A percentile compares a stretch with the other conserved stretches of the same genome.
Conservation (phyloP, 2,888 invertebrate species). For the Melipona bicolor region DNA sequence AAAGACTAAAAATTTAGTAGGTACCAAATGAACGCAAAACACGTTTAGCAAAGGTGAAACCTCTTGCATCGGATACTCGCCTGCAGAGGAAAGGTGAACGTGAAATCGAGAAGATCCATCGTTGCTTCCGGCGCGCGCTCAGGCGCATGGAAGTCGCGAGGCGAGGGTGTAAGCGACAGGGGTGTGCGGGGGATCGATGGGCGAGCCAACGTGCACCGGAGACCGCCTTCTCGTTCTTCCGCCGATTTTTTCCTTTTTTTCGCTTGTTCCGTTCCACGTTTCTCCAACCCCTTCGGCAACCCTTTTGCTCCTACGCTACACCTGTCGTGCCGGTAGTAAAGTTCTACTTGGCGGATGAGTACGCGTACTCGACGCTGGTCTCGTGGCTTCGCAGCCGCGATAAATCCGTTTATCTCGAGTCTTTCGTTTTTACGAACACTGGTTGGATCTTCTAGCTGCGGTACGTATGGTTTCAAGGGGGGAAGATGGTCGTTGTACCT, state of each 20-base stretch:
- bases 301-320: slow-evolving; percentile 81
- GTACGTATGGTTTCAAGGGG: too few relatives aligned
- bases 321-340: slow-evolving; percentile 76
- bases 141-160: slow-evolving; percentile 46
- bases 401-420: slow-evolving; percentile 77
- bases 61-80: neutral
- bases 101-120: slow-evolving; percentile 45
- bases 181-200: slow-evolving; percentile 77
- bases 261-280: slow-evolving; percentile 49
- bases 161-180: slow-evolving; percentile 51
- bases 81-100: neutral
- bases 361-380: slow-evolving; percentile 65
- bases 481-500: neutral
- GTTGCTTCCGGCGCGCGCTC: slow-evolving; percentile 40
- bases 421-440: neutral
- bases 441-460: neutral
- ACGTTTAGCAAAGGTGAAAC: neutral
- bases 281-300: slow-evolving; percentile 45
- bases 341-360: slow-evolving; percentile 68
- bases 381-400: slow-evolving; percentile 69
- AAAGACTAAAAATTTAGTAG: too few relatives aligned
- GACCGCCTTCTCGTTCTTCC: slow-evolving; percentile 80
- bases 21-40: neutral
- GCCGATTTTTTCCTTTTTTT: slow-evolving; percentile 62
- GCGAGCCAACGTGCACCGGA: slow-evolving; percentile 80